Percentiles rank a stretch among this genome's conserved stretches.
Evolutionary conservation across 2,888 invertebrate genomes (phyloP).

Genomic region (Flexamia atlantica): DNA sequence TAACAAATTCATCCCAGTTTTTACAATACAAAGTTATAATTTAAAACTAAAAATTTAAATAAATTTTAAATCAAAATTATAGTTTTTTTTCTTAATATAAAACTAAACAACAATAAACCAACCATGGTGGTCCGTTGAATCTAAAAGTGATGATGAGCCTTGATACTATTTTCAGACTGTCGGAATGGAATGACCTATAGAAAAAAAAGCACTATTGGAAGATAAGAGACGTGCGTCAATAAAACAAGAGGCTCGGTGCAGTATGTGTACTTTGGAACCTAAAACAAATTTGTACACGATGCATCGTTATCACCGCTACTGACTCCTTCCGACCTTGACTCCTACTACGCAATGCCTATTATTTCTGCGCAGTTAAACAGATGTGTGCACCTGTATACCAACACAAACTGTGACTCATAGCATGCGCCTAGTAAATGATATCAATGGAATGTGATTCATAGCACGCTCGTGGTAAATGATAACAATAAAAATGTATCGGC

Average conservation of each 20-base stretch:
- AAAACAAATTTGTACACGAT: neutral
- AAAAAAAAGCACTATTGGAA: neutral
- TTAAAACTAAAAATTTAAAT: too few species aligned
- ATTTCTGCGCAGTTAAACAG: slow-evolving; percentile 1
- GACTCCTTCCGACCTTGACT: neutral
- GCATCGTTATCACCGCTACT: neutral
- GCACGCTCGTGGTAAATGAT: too few species aligned
- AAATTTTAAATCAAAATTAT: too few species aligned
- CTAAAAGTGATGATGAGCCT: too few species aligned
- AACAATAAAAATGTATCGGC: too few species aligned
- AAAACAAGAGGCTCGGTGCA: neutral
- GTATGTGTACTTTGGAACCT: neutral
- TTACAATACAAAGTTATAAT: too few species aligned
- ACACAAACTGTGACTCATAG: neutral
- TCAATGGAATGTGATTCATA: neutral
- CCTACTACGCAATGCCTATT: neutral
- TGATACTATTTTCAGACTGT: neutral
- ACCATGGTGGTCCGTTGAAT: neutral
- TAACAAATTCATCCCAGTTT: too few species aligned
- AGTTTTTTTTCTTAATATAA: too few species aligned
- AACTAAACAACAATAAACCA: neutral
- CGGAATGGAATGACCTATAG: neutral
- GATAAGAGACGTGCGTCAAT: slow-evolving; percentile 3
- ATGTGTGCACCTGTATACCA: neutral
- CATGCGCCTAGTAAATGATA: neutral